Evolutionary conservation across 2,797 vertebrate genomes (phyloP), one percentile per base, ranked within the genome.

Genomic region (Sylvia borin): DNA sequence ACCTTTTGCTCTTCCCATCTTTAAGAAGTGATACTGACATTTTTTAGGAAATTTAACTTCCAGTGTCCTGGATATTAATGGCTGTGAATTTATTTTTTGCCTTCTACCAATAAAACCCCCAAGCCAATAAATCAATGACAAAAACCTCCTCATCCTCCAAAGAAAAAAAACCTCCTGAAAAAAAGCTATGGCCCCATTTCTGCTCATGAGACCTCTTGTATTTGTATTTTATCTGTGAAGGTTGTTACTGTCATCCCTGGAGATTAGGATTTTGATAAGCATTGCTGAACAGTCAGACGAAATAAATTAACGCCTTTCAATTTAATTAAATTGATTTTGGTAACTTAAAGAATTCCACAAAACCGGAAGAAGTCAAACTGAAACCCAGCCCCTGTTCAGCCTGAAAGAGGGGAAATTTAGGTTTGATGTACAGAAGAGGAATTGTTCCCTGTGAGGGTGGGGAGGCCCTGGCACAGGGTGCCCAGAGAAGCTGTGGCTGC

Each of bases 161-260:
- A 48, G 5, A 32, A 31, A 9, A 7, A 60, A 27, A 9, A 5
- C 5, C 4, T 36, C 29, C 16, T 60, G 8, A 67, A 40, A 25
- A 25, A 50, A 43, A 43, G 8, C 8, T 31, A 26, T 7, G 25
- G 10, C 0, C 8, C 1, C 7, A 1, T 38, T 16, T 29, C 2
- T 8, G 16, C 15, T 1, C 10, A 40, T 5, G 4, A 26, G 21
- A 7, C 9, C 7, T 2, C 1, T 15, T 50, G 1, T 42, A 9
- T 17, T 80, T 91, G 80, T 4, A 9, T 67, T 55, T 70, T 61
- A 31, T 9, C 22, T 53, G 8, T 54, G 55, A 58, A 58, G 43
- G 10, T 82, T 51, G 18, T 64, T 24, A 3, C 8, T 45, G 1
- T 58, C 5, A 4, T 36, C 25, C 6, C 11, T 51, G n/a, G 38